Conservation (phyloP, 2,797 vertebrate genomes). For the Crenichthys baileyi region DNA sequence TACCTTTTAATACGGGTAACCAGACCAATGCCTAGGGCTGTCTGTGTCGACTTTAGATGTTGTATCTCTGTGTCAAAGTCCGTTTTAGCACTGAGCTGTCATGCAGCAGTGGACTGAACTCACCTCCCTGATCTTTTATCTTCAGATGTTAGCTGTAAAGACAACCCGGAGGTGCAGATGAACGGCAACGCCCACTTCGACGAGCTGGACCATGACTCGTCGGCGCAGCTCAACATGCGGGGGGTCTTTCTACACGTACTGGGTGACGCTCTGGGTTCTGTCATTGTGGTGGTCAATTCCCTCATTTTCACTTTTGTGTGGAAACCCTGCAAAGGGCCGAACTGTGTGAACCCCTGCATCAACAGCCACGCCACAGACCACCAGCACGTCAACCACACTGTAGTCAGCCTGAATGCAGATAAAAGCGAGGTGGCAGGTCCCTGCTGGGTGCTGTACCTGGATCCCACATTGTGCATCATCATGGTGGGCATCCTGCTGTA, state of each 20-base stretch:
- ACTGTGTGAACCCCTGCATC: constrained; percentile 87
- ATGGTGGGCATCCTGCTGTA: constrained; percentile 97
- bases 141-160: constrained; percentile 78
- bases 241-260: constrained; percentile 98
- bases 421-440: constrained; percentile 72
- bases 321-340: constrained; percentile 81
- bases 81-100: constrained; percentile 10
- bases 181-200: constrained; percentile 87
- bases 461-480: constrained; percentile 92
- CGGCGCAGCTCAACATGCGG: constrained; percentile 96
- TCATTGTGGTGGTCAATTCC: constrained; percentile 95
- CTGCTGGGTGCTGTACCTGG: constrained; percentile 98
- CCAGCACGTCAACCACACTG: constrained; percentile 76
- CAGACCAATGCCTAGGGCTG: background rate
- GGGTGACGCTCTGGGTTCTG: constrained; percentile 96
- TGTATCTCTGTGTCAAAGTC: constrained; percentile 28
- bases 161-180: constrained; percentile 83
- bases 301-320: constrained; percentile 91
- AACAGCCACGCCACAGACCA: constrained; percentile 80
- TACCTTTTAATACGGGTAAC: background rate
- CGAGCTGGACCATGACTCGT: constrained; percentile 75
- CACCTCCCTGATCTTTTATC: constrained; percentile 19
- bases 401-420: background rate
- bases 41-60: background rate
- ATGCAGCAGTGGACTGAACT: constrained; percentile 1